Conservation (phyloP, 2,888 invertebrate genomes). For the Oeneis ivallda region DNA sequence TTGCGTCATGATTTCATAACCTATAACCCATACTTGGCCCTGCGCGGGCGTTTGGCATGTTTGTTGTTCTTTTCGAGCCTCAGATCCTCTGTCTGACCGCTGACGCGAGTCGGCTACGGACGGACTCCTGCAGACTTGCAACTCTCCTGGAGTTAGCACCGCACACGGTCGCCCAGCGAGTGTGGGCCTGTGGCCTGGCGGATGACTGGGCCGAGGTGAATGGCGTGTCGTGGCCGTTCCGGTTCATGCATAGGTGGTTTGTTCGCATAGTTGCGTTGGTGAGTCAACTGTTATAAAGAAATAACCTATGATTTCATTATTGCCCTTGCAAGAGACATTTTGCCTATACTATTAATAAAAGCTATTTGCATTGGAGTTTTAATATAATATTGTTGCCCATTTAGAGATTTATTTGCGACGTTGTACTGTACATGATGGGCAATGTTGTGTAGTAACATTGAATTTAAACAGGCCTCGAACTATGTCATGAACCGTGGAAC, state of each 20-base stretch:
- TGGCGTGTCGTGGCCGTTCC: slow-evolving; percentile 28
- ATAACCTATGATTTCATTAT: slow-evolving; percentile 25
- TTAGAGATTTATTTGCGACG: not conserved
- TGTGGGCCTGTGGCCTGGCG: slow-evolving; percentile 9
- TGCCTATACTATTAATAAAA: no score
- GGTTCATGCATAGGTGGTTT: slow-evolving; percentile 23
- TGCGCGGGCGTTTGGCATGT: slow-evolving; percentile 58
- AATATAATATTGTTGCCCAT: not conserved
- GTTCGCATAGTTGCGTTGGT: slow-evolving; percentile 33
- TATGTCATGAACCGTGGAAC: slow-evolving; percentile 17
- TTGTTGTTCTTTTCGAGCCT: slow-evolving; percentile 61
- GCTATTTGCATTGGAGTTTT: not conserved
- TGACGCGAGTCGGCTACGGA: slow-evolving; percentile 29
- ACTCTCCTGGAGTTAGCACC: slow-evolving; percentile 19
- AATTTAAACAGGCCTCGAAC: slow-evolving; percentile 49
- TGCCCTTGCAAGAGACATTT: slow-evolving; percentile 6
- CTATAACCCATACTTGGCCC: slow-evolving; percentile 47
- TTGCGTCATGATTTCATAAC: slow-evolving; percentile 59
- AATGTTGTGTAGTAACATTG: slow-evolving; percentile 49
- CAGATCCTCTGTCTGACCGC: slow-evolving; percentile 28
- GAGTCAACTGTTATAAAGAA: slow-evolving; percentile 40
- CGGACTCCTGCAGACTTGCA: slow-evolving; percentile 6
- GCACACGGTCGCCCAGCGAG: slow-evolving; percentile 4
- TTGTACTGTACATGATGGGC: slow-evolving; percentile 15
- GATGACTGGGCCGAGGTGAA: slow-evolving; percentile 17